A percentile compares a stretch with the other conserved stretches of the same genome.
phyloP scores from a whole-genome alignment of 2,888 invertebrate species.

The Teleiodes luculella region DNA sequence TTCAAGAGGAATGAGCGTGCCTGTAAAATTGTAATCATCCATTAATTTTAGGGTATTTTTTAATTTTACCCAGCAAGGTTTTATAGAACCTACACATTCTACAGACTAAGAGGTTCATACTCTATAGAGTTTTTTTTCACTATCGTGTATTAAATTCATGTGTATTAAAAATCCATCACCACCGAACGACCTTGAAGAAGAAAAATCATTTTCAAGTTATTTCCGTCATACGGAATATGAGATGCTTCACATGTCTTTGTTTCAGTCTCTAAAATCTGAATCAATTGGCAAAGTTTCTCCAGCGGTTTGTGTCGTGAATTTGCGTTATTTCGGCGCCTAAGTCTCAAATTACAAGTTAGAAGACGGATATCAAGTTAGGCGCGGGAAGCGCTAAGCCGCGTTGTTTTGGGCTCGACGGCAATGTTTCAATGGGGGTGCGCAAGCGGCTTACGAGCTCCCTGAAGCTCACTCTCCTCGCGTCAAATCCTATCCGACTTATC shows the following conservation, averaged over 20 bases:
- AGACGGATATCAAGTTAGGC: slow-evolving; percentile 64
- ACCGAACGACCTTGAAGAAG: no score
- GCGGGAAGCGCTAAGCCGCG: slow-evolving; percentile 66
- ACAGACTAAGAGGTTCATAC: no score
- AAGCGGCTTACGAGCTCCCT: slow-evolving; percentile 64
- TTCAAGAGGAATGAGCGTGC: no score
- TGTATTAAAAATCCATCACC: no score
- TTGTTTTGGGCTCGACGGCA: slow-evolving; percentile 63
- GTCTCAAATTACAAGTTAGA: slow-evolving; percentile 69
- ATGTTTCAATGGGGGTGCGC: slow-evolving; percentile 65
- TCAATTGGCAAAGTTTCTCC: slow-evolving; percentile 40
- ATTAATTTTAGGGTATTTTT: no score
- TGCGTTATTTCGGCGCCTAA: slow-evolving; percentile 70
- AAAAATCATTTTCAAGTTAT: no score
- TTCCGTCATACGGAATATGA: not conserved
- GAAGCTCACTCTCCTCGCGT: slow-evolving; percentile 43
- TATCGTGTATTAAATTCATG: no score
- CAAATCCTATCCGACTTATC: slow-evolving; percentile 65
- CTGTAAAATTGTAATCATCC: no score
- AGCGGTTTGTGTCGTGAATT: slow-evolving; percentile 56
- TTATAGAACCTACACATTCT: no score
- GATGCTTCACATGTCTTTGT: not conserved
- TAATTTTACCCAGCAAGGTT: no score
- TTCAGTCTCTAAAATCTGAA: slow-evolving; percentile 32
- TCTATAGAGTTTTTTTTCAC: no score